Evolutionary conservation across 1,140 invertebrate genomes (phyloP), one percentile per base, ranked within the genome.

Genomic region (Condylostylus longicornis): DNA sequence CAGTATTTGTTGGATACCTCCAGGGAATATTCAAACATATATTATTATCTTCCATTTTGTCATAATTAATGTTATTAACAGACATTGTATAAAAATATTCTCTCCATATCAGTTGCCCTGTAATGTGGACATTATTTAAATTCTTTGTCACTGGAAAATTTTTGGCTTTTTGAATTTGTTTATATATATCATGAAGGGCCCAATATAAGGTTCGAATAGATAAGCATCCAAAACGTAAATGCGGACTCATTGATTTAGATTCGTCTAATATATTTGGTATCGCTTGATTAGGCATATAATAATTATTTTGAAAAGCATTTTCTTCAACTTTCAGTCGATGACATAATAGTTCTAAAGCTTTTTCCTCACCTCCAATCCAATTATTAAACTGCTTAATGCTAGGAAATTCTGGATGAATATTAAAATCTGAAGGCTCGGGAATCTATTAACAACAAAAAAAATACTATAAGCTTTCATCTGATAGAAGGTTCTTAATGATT

Each of bases 81-180:
- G 65, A 79, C 77, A 68, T 79, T 39, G 69, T 75, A 52, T 83
- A 84, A 54, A 82, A 84, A 48, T 81, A 83, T 49, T 84, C 80
- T 19, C 80, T 59, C 79, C 79, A 82, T 23, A 82, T 71, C n/a
- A 82, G 53, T 47, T 83, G 79, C 1, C 66, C 77, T 40, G 71
- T 67, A 51, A 68, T 61, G 51, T 69, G 53, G 10, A 60, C 46
- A 4, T 50, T 45, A 17, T 46, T 48, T 1, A 45, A 21, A 46
- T 53, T 51, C 13, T 51, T 47, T 1, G 48, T 25, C 7, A 51
- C 53, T 1, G 42, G 40, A 10, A 42, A 38, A n/a, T 41, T 47
- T 37, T 71, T 64, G 4, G 72, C 62, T 40, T 66, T 12, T 46
- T 74, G 65, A 3, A 75, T 65, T 41, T 67, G 53, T 17, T 60